Percentiles rank a stretch among this genome's conserved stretches.
Conservation (phyloP, 1,140 invertebrate genomes). For the Meloidogyne floridensis region DNA sequence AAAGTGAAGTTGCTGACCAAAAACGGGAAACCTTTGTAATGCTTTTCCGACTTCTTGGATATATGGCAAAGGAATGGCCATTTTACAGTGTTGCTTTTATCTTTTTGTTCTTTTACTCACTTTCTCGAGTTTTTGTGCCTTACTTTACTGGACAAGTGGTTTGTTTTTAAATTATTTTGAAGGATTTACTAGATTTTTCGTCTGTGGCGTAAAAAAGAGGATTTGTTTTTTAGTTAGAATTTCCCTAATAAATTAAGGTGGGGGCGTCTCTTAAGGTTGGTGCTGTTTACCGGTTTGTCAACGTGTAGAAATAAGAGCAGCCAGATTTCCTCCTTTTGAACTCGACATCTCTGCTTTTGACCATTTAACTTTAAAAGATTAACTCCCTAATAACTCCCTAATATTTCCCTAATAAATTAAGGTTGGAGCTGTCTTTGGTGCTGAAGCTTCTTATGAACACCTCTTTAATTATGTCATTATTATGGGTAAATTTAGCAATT, state of each 20-base stretch:
- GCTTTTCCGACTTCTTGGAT: slow-evolving; percentile 49
- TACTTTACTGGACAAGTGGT: slow-evolving; percentile 63
- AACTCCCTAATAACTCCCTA: too few species aligned
- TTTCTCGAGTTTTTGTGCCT: slow-evolving; percentile 63
- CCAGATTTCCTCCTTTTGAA: too few species aligned
- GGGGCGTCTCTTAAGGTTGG: slow-evolving; percentile 56
- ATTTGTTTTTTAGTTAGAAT: too few species aligned
- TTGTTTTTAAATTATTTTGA: not conserved
- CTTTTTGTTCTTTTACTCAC: slow-evolving; percentile 60
- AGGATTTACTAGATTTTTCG: too few species aligned
- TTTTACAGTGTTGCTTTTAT: slow-evolving; percentile 55
- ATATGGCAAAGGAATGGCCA: slow-evolving; percentile 53
- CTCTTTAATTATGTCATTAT: slow-evolving; percentile 55
- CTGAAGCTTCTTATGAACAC: slow-evolving; percentile 53
- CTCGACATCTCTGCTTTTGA: too few species aligned
- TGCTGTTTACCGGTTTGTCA: slow-evolving; percentile 6
- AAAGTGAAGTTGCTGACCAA: slow-evolving; percentile 45
- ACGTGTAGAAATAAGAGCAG: too few species aligned
- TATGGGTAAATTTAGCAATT: slow-evolving; percentile 29
- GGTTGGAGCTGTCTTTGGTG: slow-evolving; percentile 59
- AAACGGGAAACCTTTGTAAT: slow-evolving; percentile 56
- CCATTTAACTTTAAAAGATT: too few species aligned
- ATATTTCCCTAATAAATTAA: not conserved
- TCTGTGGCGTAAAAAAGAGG: too few species aligned
- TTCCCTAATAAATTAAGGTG: slow-evolving; percentile 14